These are phyloP conservation scores for Dendrocincla tyrannina DNA, from an alignment of 2,797 vertebrate species.

Conservation along the genomic window DNA sequence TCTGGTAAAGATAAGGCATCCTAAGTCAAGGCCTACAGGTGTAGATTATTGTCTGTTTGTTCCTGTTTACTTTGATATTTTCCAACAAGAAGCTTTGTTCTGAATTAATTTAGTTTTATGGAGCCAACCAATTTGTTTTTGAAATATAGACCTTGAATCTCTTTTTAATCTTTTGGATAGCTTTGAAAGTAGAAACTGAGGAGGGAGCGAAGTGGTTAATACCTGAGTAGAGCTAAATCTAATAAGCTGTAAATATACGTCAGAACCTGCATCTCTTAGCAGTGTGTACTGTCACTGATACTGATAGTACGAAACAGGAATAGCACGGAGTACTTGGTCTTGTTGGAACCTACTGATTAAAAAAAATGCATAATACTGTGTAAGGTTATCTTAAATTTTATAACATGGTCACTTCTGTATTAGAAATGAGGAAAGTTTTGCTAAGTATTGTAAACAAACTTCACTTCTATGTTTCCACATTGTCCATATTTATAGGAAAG, in stretches of 20 bases:
- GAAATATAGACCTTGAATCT: not conserved
- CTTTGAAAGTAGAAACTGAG: not conserved
- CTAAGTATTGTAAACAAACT: not conserved
- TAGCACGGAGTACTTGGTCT: not conserved
- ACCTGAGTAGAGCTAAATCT: not conserved
- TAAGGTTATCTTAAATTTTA: not conserved
- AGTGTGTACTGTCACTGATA: not conserved
- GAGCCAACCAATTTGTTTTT: not conserved
- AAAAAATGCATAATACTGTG: not conserved
- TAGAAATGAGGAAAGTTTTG: not conserved
- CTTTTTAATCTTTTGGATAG: not conserved
- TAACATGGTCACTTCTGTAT: not conserved
- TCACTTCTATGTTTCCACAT: not conserved
- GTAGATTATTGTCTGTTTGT: not conserved
- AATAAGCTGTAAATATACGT: not conserved
- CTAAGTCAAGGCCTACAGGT: not conserved
- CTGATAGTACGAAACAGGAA: not conserved
- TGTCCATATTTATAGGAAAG: not conserved
- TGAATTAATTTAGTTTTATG: not conserved
- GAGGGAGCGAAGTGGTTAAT: not conserved
- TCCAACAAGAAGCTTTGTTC: not conserved
- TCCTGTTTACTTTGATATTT: not conserved
- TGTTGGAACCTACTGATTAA: not conserved
- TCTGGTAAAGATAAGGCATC: not conserved
- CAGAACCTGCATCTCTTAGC: not conserved